Conservation (phyloP, 2,113 vertebrate species). For the Myocastor coypus region DNA sequence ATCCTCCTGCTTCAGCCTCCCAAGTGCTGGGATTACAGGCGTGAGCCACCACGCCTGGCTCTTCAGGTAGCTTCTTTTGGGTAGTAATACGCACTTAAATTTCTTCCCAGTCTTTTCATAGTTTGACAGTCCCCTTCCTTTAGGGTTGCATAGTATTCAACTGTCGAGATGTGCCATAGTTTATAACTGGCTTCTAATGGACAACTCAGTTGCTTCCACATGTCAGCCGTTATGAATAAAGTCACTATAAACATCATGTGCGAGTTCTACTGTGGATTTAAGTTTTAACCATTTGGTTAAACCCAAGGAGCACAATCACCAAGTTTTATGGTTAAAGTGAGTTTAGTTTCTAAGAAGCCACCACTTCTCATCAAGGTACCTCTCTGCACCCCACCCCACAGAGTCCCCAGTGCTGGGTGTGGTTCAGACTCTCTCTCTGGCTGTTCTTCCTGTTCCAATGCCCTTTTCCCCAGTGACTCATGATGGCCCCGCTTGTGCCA, state of each 20-base stretch:
- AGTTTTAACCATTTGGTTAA: background rate
- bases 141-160: background rate
- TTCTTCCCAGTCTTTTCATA: background rate
- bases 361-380: background rate
- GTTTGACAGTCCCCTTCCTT: background rate
- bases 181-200: no score
- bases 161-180: background rate
- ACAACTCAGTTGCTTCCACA: background rate
- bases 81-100: background rate
- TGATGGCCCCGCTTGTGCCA: background rate
- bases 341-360: background rate
- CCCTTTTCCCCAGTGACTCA: background rate
- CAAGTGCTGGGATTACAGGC: no score
- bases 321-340: background rate
- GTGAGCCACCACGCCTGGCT: no score
- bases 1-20: no score
- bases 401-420: background rate
- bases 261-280: background rate
- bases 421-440: background rate
- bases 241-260: background rate
- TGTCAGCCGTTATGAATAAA: background rate
- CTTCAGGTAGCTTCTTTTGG: background rate
- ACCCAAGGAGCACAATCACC: background rate
- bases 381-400: background rate
- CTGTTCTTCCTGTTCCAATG: background rate